Base-by-base conservation (phyloP, 2,797 vertebrate genomes). In the Pangasius mekongensis region DNA sequence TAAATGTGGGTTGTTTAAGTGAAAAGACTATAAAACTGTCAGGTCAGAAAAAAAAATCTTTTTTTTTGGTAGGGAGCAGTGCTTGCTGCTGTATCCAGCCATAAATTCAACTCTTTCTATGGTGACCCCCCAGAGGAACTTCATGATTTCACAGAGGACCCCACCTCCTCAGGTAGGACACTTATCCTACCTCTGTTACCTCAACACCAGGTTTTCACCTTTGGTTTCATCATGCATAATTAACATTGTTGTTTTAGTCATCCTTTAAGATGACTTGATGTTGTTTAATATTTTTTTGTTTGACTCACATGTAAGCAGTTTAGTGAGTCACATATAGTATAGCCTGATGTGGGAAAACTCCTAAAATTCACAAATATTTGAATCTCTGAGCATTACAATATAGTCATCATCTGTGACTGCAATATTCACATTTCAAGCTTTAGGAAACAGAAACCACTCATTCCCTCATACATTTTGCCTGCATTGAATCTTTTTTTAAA, bases 21-120 rank as follows among this genome's bases (percentile, higher is more conserved):
- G 24, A 43, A 43, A 60, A 54, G 8, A 83, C 36, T 14, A 3
- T 33, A 20, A 78, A 54, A 78, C 47, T n/a, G 27, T 49, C 6
- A 76, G 2, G 52, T 58, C 8, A 77, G 16, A 33, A 22, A 20
- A 3, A 80, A 43, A 33, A 33, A 33, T 33, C 33, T 0, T 69
- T 89, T 93, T 52, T 83, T 16, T 30, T 33, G n/a, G 71, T 93
- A 99, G 98, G 98, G 98, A 30, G 98, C 98, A 8, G 98, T 99
- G 90, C 95, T 99, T 93, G 98, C 98, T 78, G 98, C 98, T 80
- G 98, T 99, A 91, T 99, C 98, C 91, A 99, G 98, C 93, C 98
- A 99, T 96, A 99, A 99, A 95, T 99, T 99, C 93, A 99, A 98
- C 92, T 98, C 97, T n/a, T 99, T 98, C 93, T 99, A 99, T 39